These are phyloP conservation scores for Agrochola lota DNA, from an alignment of 2,888 invertebrate genomes.

Conservation along the genomic window DNA sequence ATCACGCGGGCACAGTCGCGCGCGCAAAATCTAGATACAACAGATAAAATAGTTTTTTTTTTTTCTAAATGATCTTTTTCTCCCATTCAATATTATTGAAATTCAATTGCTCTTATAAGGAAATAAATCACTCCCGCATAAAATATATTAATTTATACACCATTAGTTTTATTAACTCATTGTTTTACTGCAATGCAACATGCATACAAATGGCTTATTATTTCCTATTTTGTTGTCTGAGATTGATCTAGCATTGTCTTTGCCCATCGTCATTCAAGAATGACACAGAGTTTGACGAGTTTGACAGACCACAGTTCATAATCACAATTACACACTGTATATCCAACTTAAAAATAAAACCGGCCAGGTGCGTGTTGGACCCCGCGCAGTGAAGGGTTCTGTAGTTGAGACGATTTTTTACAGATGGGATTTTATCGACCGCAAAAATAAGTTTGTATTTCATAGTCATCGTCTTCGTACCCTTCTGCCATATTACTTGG, in stretches of 20 bases:
- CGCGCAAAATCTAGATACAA: too few species aligned
- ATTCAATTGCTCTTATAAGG: not conserved
- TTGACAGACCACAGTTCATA: slow-evolving; percentile 12
- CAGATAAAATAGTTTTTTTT: too few species aligned
- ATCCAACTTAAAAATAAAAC: not conserved
- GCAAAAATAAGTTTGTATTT: too few species aligned
- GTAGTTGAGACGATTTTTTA: not conserved
- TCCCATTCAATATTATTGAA: too few species aligned
- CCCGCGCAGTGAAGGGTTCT: too few species aligned
- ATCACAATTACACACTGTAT: not conserved
- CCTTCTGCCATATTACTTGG: not conserved
- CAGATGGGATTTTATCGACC: too few species aligned
- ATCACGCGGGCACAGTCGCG: too few species aligned
- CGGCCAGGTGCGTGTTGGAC: not conserved
- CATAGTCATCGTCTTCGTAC: too few species aligned
- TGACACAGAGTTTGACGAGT: slow-evolving; percentile 13
- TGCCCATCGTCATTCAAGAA: slow-evolving; percentile 5
- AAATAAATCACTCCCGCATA: slow-evolving; percentile 2
- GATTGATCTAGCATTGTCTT: slow-evolving; percentile 37
- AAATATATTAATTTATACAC: slow-evolving; percentile 1
- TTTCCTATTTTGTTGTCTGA: slow-evolving; percentile 18
- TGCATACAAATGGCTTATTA: slow-evolving; percentile 50
- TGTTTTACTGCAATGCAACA: slow-evolving; percentile 37
- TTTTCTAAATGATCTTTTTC: too few species aligned
- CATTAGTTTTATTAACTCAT: slow-evolving; percentile 47